Percentiles rank a stretch among this genome's conserved stretches.
Evolutionary conservation across 53 echinoderm and acorn worm species (phyloP).

Genomic region (Temnopleurus reevesii): DNA sequence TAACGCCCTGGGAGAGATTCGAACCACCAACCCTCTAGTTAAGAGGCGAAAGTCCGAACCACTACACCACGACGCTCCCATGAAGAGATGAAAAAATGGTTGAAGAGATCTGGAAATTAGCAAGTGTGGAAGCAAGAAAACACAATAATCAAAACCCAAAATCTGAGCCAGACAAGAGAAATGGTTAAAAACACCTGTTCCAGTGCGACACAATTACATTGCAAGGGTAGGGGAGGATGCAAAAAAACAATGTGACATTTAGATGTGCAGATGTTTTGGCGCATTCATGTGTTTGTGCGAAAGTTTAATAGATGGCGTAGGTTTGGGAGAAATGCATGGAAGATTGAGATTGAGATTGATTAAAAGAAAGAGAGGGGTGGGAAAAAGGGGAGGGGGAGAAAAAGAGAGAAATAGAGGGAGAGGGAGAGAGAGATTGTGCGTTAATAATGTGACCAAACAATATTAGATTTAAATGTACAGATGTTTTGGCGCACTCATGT

Average conservation of each 20-base stretch:
- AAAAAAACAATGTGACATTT: slow-evolving; percentile 27
- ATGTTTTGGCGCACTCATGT: too few species aligned
- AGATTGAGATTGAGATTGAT: background rate
- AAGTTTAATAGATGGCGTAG: too few species aligned
- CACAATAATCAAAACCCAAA: background rate
- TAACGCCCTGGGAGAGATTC: too few species aligned
- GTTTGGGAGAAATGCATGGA: too few species aligned
- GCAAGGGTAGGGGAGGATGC: background rate
- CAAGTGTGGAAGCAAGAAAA: background rate
- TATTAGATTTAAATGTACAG: too few species aligned
- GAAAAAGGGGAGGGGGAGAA: background rate
- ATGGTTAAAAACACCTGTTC: slow-evolving; percentile 11
- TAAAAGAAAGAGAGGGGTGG: background rate
- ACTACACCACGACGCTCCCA: too few species aligned
- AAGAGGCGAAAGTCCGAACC: too few species aligned
- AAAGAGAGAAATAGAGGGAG: too few species aligned
- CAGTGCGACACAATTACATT: background rate
- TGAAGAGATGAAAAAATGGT: too few species aligned
- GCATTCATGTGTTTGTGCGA: slow-evolving; percentile 25
- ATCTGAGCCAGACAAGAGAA: background rate
- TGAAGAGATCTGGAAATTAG: background rate
- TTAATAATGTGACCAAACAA: too few species aligned
- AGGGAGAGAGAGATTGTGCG: too few species aligned
- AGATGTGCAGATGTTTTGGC: background rate
- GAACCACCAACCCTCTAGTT: too few species aligned